Evolutionary conservation across 2,888 invertebrate genomes (phyloP).

Genomic region (Sinodicranocentrus sp.): DNA sequence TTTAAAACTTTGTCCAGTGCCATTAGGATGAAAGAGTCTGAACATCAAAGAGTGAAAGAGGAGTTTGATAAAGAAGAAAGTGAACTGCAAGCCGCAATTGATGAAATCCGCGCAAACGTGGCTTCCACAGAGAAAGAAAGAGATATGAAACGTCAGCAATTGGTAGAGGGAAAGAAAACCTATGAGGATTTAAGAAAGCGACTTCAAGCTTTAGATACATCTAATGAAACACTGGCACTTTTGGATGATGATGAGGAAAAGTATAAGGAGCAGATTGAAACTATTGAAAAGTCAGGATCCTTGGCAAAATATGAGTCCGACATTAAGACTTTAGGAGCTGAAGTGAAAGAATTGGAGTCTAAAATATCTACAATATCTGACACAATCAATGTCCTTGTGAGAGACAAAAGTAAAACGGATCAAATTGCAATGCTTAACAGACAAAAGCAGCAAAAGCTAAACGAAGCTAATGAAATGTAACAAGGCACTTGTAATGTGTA

Average conservation of each 20-base stretch:
- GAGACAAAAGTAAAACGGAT: slow-evolving; percentile 90
- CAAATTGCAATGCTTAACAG: slow-evolving; percentile 83
- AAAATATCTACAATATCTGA: slow-evolving; percentile 82
- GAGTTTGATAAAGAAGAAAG: slow-evolving; percentile 80
- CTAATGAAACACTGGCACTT: slow-evolving; percentile 65
- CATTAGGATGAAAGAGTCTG: slow-evolving; percentile 64
- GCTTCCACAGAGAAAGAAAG: slow-evolving; percentile 85
- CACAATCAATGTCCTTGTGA: slow-evolving; percentile 82
- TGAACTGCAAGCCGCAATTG: slow-evolving; percentile 81
- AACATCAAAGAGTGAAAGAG: slow-evolving; percentile 72
- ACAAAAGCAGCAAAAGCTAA: slow-evolving; percentile 72
- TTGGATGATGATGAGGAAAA: slow-evolving; percentile 91
- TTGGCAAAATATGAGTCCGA: slow-evolving; percentile 81
- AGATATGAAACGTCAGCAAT: slow-evolving; percentile 82
- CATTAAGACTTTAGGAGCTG: slow-evolving; percentile 85
- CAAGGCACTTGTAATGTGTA: slow-evolving; percentile 1
- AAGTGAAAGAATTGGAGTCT: slow-evolving; percentile 84
- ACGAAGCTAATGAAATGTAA: slow-evolving; percentile 72
- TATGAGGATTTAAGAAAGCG: slow-evolving; percentile 81
- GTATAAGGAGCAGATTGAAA: slow-evolving; percentile 53
- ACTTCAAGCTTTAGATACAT: slow-evolving; percentile 79
- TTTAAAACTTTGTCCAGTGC: slow-evolving; percentile 66
- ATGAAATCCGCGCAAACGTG: slow-evolving; percentile 80
- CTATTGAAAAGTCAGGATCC: slow-evolving; percentile 69
- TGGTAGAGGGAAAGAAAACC: slow-evolving; percentile 82